phyloP scores from a whole-genome alignment of 2,797 vertebrate genomes.

The Phoxinus dragarum region DNA sequence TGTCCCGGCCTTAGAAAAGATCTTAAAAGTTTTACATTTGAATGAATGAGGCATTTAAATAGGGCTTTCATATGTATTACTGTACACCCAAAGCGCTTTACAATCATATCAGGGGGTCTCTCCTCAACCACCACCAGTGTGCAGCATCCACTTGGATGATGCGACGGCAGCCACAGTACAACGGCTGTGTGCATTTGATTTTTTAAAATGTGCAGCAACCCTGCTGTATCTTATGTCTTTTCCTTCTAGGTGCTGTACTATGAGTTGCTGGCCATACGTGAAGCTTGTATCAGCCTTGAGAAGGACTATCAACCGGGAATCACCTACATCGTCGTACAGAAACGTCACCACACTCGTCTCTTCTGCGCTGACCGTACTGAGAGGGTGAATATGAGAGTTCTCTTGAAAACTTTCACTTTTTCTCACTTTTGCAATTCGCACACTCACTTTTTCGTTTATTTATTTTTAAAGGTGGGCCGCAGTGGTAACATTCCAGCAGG shows the following conservation, averaged over 20 bases:
- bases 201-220: too few species aligned
- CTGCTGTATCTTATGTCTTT: neutral
- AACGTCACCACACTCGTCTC: conserved; percentile 93
- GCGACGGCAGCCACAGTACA: too few species aligned
- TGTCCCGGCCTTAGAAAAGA: too few species aligned
- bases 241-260: conserved; percentile 91
- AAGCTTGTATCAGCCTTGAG: conserved; percentile 96
- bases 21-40: too few species aligned
- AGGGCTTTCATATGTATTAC: too few species aligned
- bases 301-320: conserved; percentile 98
- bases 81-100: too few species aligned
- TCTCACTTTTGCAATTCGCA: neutral
- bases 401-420: neutral
- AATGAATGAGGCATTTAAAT: too few species aligned
- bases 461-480: conserved; percentile 86
- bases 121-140: too few species aligned
- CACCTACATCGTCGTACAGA: conserved; percentile 97
- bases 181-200: too few species aligned
- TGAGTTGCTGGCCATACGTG: conserved; percentile 94
- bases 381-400: conserved; percentile 81
- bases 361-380: conserved; percentile 97
- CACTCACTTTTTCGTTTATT: neutral
- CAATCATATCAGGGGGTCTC: too few species aligned
- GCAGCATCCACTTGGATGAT: too few species aligned
- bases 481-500: conserved; percentile 99